Evolutionary conservation across 1,140 invertebrate species (phyloP), one percentile per base, ranked within the genome.

Genomic region (Macrosteles quadrilineatus): DNA sequence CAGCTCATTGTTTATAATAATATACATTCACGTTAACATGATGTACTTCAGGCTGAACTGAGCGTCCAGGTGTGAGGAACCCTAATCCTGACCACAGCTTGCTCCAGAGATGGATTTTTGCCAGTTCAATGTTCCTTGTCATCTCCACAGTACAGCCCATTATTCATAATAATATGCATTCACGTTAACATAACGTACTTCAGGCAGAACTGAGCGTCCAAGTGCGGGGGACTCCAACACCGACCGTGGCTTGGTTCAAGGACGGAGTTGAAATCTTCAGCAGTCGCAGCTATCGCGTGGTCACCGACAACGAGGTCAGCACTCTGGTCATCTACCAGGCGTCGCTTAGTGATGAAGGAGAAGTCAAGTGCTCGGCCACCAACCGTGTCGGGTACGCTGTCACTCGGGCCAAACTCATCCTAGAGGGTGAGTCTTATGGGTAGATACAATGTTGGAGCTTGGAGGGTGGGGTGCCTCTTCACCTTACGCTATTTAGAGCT

Each of bases 221-320:
- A 71, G 91, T 95, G 70, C 82, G 86, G 12, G 96, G 96, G 1
- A 86, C 87, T 30, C 96, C 97, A 0, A 79, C 85, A 4, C 95
- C 97, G 1, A 91, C 91, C 74, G 87, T 98, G 25, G 88, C 88
- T n/a, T 99, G 96, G 96, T 97, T 91, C 80, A 95, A 95, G 79
- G 92, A 95, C 78, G 91, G 90, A 32, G 91, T 91, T 73, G 91
- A 93, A 79, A 90, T 93, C 67, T 93, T 93, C 76, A 93, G 91
- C 77, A 92, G 90, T 76, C 82, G 91, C 69, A 83, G 91, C 72
- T 92, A 90, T 1, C 87, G 87, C 73, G 91, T 94, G 70, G 81
- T 88, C 0, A 91, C 90, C 0, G 91, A 91, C 68, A 89, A 89
- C 67, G 89, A 92, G 23, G 85, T 83, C 30, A 95, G 92, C 78